Base-by-base conservation (phyloP, 1,140 invertebrate species). In the Drosophila varians region DNA sequence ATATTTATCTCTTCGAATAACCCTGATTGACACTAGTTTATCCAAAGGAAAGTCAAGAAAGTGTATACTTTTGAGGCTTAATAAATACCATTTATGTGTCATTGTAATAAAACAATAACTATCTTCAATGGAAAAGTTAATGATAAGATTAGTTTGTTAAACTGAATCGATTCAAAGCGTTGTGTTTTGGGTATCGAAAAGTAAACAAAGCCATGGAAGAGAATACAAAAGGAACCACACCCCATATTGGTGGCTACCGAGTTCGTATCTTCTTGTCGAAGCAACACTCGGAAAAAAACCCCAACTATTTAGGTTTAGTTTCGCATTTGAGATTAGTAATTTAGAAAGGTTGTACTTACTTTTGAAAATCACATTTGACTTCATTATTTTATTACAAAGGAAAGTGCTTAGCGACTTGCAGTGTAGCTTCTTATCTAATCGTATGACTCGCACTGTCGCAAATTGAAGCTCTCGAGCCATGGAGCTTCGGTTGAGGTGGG, bases 401-500 rank as follows among this genome's bases (percentile, higher is more conserved):
- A 21, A 21, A 21, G 4, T 21, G 4, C 21, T 21, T 4, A 21
- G 2, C 21, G 36, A 16, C 21, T 5, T 1, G 19, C 28, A 11
- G 60, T 66, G 46, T 60, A 66, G 12, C 0, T 25, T 11, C 38
- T 53, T 66, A 68, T 68, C 64, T 68, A 68, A 68, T 68, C 64
- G 47, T 9, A 38, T 45, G 61, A 23, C 64, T 64, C 45, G 43
- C 61, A 49, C 58, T 66, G 58, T 43, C 14, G 64, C 58, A 34
- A 46, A 21, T 1, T 7, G 19, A 26, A 31, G 58, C 62, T 64
- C 46, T 65, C 43, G 18, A 12, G 42, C 28, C 19, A n/a, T 31
- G 18, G 2, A 11, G 21, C 28, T 48, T 21, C 11, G 19, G 38
- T 4, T 16, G 25, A 49, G 69, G 69, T 43, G 66, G 45, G 56